A percentile compares a stretch with the other conserved stretches of the same genome.
Conservation (phyloP, 2,113 vertebrate genomes). For the Budorcas taxicolor region DNA sequence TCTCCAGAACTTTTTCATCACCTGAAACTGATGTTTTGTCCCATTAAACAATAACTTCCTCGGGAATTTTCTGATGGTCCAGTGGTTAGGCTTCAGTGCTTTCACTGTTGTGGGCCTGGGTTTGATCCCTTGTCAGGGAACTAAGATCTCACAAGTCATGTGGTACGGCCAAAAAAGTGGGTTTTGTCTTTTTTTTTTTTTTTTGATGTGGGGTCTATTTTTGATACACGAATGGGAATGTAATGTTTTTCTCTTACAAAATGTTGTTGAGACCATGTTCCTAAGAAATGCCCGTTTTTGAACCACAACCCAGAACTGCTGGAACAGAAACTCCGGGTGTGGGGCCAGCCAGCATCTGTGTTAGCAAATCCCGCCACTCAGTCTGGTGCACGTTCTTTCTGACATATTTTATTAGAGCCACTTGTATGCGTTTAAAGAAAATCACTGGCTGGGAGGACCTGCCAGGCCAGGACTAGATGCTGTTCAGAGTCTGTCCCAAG, state of each 20-base stretch:
- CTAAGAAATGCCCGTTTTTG: not conserved
- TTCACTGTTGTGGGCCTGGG: not conserved
- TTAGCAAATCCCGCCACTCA: not conserved
- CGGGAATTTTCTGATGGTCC: not conserved
- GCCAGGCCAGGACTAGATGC: not conserved
- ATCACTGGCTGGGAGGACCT: not conserved
- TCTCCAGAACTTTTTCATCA: not conserved
- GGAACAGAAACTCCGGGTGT: not conserved
- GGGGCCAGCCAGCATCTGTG: not conserved
- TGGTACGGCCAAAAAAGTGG: not conserved
- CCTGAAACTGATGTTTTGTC: not conserved
- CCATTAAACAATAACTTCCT: not conserved
- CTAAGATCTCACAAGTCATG: not conserved
- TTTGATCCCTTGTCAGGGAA: not conserved
- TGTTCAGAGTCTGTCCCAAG: not conserved
- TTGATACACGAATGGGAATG: not conserved
- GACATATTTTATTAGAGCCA: not conserved
- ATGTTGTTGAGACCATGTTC: not conserved
- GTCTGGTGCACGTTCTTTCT: not conserved
- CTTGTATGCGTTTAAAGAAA: not conserved
- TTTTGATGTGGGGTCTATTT: not conserved
- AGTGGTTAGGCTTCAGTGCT: not conserved
- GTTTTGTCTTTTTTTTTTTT: not conserved
- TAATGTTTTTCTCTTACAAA: not conserved
- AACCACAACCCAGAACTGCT: not conserved